Percentiles rank a stretch among this genome's conserved stretches.
Evolutionary conservation across 2,113 vertebrate species (phyloP).

Genomic region (Pimephales promelas): DNA sequence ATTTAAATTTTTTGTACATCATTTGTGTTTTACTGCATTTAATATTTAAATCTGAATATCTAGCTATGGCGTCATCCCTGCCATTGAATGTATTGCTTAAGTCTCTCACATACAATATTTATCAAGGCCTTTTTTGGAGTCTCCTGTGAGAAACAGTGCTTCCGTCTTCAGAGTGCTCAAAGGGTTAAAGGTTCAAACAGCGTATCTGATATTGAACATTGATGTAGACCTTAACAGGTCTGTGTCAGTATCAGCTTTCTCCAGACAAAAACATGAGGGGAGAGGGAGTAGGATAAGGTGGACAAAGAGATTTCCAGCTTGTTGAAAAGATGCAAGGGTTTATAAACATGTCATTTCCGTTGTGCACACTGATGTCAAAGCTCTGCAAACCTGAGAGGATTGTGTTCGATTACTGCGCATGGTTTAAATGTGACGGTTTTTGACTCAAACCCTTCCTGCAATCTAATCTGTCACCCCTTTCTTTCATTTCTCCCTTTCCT

Average conservation of each 20-base stretch:
- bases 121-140: conserved; percentile 17
- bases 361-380: background rate
- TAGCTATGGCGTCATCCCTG: conserved; percentile 1
- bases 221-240: conserved; percentile 72
- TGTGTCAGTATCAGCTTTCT: conserved; percentile 73
- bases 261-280: conserved; percentile 49
- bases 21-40: background rate
- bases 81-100: conserved; percentile 34
- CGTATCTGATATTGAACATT: conserved; percentile 73
- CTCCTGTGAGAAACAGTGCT: conserved; percentile 40
- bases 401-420: conserved; percentile 51
- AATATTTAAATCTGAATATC: background rate
- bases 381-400: conserved; percentile 21
- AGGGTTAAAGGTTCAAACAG: conserved; percentile 77
- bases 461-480: background rate
- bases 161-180: conserved; percentile 72
- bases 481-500: conserved; percentile 21
- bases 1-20: background rate
- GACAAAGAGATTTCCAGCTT: background rate
- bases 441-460: background rate
- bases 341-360: background rate
- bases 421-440: background rate
- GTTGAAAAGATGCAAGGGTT: background rate
- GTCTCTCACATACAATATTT: conserved; percentile 4
- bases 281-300: conserved; percentile 26